Evolutionary conservation across 92 coral and sea anemone genomes (phyloP).

Genomic region (Hydrozoanthus gracilis): DNA sequence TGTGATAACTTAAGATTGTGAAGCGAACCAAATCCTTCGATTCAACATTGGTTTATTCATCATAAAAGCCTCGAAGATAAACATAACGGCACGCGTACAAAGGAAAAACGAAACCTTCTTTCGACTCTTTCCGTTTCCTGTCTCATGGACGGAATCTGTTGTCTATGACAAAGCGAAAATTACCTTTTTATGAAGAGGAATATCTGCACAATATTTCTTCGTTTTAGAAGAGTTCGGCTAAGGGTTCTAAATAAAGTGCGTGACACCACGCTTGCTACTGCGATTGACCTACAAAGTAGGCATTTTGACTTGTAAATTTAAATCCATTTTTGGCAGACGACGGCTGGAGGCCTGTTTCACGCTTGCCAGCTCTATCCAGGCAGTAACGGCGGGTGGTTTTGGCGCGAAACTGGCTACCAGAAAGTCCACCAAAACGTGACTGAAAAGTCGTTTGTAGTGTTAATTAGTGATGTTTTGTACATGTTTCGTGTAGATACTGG

Average conservation of each 20-base stretch:
- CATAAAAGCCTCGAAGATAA: constrained; percentile 6
- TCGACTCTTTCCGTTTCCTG: constrained; percentile 36
- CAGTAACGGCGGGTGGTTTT: constrained; percentile 37
- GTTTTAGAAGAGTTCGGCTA: constrained; percentile 48
- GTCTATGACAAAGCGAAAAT: not conserved
- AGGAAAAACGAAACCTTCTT: constrained; percentile 27
- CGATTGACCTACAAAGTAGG: not conserved
- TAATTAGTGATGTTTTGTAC: constrained; percentile 19
- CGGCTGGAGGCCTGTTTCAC: constrained; percentile 7
- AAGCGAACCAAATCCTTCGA: constrained; percentile 35
- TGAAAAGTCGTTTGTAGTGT: not conserved
- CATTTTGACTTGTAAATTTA: constrained; percentile 1
- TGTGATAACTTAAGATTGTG: not conserved
- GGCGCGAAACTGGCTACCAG: constrained; percentile 41
- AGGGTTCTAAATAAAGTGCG: constrained; percentile 11
- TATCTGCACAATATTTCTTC: constrained; percentile 23
- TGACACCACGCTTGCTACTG: constrained; percentile 17
- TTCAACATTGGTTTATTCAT: constrained; percentile 22
- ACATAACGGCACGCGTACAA: constrained; percentile 49
- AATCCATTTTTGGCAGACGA: constrained; percentile 18
- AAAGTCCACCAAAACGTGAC: not conserved
- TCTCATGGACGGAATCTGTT: not conserved
- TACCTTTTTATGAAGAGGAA: constrained; percentile 12
- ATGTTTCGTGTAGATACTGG: constrained; percentile 42
- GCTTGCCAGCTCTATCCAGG: not conserved